These are phyloP conservation scores for Athalia rosae DNA, from an alignment of 2,888 invertebrate genomes.

Conservation along the genomic window DNA sequence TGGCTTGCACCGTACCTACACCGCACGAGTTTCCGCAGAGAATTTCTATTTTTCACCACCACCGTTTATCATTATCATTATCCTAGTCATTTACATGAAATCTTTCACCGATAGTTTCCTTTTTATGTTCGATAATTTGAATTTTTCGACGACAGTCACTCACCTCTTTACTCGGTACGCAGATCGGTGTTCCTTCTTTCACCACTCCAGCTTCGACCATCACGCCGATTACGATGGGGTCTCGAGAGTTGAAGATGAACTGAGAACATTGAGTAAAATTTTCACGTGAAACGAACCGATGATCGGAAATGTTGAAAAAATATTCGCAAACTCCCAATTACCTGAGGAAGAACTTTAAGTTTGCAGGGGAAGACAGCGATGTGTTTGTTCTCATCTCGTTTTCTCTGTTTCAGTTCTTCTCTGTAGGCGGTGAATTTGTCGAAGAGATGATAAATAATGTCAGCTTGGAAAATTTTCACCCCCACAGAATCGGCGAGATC, in stretches of 20 bases:
- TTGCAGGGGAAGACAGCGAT: conserved; percentile 99
- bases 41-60: background rate
- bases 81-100: background rate
- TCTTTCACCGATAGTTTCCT: background rate
- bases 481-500: conserved; percentile 95
- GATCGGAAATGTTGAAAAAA: background rate
- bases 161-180: conserved; percentile 97
- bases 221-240: conserved; percentile 98
- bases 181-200: conserved; percentile 97
- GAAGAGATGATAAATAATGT: conserved; percentile 99
- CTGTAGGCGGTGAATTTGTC: conserved; percentile 96
- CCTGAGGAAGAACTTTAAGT: conserved; percentile 84
- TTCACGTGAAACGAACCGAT: conserved; percentile 67
- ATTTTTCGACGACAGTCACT: conserved; percentile 64
- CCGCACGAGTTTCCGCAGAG: conserved; percentile 1
- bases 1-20: conserved; percentile 4
- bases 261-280: conserved; percentile 78
- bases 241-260: conserved; percentile 97
- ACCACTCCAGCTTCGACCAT: conserved; percentile 96
- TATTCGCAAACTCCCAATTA: conserved; percentile 60
- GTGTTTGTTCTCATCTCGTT: conserved; percentile 96
- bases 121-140: background rate
- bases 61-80: background rate
- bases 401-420: conserved; percentile 92
- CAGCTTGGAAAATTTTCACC: conserved; percentile 97